Evolutionary conservation across 2,797 vertebrate genomes (phyloP).

Genomic region (Pteropus rufus): DNA sequence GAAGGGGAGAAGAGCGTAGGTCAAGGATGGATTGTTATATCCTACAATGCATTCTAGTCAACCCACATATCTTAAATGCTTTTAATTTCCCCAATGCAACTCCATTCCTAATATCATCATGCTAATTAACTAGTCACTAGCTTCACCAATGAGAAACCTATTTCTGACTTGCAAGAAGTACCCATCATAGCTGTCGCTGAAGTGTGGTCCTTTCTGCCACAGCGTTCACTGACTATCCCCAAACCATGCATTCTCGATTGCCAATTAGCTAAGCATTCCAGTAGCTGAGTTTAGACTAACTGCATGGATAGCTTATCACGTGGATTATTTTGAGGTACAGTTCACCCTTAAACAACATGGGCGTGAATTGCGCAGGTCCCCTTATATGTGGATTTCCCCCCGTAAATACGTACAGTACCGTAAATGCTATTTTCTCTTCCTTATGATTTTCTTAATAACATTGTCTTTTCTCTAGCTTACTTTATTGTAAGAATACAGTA

Average conservation of each 20-base stretch:
- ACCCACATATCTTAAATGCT: background rate
- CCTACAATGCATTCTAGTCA: background rate
- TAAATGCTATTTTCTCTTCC: too few relatives aligned
- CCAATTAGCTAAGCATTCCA: background rate
- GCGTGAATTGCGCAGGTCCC: too few relatives aligned
- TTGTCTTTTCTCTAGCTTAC: too few relatives aligned
- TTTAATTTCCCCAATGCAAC: background rate
- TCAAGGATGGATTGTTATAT: background rate
- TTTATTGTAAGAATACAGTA: too few relatives aligned
- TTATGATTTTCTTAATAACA: too few relatives aligned
- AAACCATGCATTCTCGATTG: too few relatives aligned
- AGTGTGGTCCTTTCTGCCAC: background rate
- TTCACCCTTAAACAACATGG: too few relatives aligned
- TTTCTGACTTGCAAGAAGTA: background rate
- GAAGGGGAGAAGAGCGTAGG: background rate
- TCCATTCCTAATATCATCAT: background rate
- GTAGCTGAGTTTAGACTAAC: background rate
- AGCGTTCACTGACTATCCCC: background rate
- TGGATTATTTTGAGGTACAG: background rate
- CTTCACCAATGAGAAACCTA: background rate
- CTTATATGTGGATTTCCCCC: too few relatives aligned
- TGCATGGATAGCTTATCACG: accelerated
- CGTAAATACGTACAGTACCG: too few relatives aligned
- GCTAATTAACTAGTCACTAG: background rate
- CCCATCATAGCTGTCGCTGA: accelerated